phyloP scores from a whole-genome alignment of 1,140 invertebrate genomes.

The Hyles euphorbiae region DNA sequence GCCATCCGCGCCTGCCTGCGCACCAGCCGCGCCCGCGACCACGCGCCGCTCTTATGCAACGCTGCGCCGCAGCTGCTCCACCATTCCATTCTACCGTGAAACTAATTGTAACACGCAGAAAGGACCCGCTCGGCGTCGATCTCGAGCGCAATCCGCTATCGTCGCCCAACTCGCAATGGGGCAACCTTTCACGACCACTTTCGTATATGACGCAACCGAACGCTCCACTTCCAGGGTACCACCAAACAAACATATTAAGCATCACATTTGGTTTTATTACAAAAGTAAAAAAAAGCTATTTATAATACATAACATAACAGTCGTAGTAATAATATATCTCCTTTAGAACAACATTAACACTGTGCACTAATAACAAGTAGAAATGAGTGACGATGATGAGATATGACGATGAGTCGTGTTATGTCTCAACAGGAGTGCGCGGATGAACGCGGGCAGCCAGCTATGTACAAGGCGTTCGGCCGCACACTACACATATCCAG shows the following conservation, averaged over 20 bases:
- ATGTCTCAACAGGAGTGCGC: constrained; percentile 25
- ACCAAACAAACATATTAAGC: constrained; percentile 49
- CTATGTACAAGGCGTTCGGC: constrained; percentile 56
- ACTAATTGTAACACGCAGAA: constrained; percentile 41
- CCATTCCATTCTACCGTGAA: constrained; percentile 43
- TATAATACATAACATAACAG: constrained; percentile 69
- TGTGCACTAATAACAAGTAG: constrained; percentile 72
- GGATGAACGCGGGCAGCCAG: constrained; percentile 40
- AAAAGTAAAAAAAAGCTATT: constrained; percentile 67
- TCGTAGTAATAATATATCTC: constrained; percentile 61
- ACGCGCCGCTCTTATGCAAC: constrained; percentile 34
- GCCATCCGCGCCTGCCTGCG: constrained; percentile 29
- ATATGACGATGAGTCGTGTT: constrained; percentile 27
- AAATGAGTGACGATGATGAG: constrained; percentile 48
- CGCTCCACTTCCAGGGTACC: constrained; percentile 26
- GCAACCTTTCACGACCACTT: constrained; percentile 64
- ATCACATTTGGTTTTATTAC: constrained; percentile 65
- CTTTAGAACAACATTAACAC: constrained; percentile 63
- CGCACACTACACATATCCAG: constrained; percentile 21
- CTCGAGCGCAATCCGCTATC: constrained; percentile 20
- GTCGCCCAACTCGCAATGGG: constrained; percentile 23
- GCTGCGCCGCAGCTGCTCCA: constrained; percentile 29
- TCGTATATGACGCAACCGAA: constrained; percentile 47
- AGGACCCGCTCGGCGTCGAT: constrained; percentile 31
- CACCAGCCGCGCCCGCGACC: constrained; percentile 4